Evolutionary conservation across 2,113 vertebrate species (phyloP).

Genomic region (Speoplatyrhinus poulsoni): DNA sequence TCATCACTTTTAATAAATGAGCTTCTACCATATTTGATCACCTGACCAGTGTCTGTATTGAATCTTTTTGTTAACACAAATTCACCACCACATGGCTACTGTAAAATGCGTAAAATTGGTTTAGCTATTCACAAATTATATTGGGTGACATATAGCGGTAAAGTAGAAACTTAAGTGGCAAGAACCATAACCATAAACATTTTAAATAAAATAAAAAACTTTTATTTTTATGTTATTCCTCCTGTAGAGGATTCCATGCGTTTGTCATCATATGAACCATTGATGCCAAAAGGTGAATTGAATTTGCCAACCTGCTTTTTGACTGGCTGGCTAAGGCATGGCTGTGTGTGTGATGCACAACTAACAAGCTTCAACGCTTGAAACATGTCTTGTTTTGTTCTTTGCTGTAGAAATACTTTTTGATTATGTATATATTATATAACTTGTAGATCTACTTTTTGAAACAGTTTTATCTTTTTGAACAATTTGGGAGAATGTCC

Average conservation of each 20-base stretch:
- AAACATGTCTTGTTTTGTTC: background rate
- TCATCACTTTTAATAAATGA: no score
- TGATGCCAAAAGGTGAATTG: slow-evolving; percentile 61
- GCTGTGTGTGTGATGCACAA: slow-evolving; percentile 45
- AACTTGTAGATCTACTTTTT: background rate
- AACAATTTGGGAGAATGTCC: no score
- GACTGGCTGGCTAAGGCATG: slow-evolving; percentile 50
- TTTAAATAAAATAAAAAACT: background rate
- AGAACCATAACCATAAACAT: no score
- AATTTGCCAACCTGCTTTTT: slow-evolving; percentile 6
- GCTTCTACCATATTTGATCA: no score
- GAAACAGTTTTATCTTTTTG: no score
- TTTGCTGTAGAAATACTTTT: background rate
- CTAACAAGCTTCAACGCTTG: background rate
- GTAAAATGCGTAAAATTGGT: no score
- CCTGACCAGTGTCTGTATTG: no score
- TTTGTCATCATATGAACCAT: slow-evolving; percentile 56
- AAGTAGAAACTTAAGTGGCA: no score
- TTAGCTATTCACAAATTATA: no score
- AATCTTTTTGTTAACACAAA: no score
- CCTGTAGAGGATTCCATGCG: slow-evolving; percentile 73
- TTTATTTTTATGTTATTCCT: slow-evolving; percentile 27
- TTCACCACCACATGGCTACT: no score
- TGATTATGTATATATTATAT: background rate
- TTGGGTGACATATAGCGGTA: no score